phyloP scores from a whole-genome alignment of 2,797 vertebrate species.

The Erethizon dorsatum region DNA sequence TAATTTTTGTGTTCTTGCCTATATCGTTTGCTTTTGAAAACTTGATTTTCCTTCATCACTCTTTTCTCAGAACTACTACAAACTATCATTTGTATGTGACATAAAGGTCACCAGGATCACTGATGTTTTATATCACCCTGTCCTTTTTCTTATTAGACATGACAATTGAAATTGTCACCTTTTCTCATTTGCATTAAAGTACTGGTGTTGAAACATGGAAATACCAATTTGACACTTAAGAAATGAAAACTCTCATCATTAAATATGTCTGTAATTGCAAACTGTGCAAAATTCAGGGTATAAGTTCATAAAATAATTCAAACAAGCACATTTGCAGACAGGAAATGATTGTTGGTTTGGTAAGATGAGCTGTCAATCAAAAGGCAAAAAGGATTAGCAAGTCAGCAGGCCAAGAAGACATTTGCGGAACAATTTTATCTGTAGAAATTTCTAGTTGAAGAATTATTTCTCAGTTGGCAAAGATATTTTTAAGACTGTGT shows the following conservation, averaged over 20 bases:
- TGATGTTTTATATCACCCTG: neutral
- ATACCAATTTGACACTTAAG: neutral
- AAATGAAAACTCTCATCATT: neutral
- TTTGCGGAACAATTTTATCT: neutral
- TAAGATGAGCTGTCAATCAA: neutral
- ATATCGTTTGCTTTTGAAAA: constrained; percentile 15
- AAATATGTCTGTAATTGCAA: neutral
- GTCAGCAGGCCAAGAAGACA: neutral
- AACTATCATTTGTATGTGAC: neutral
- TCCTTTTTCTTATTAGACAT: neutral
- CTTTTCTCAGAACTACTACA: neutral
- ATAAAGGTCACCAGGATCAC: neutral
- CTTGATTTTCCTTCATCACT: neutral
- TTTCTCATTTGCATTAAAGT: neutral
- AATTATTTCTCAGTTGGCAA: neutral
- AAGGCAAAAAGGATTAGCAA: neutral
- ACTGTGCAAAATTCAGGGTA: neutral
- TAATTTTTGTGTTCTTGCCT: constrained; percentile 4
- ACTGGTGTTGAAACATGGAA: neutral
- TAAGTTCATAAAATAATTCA: neutral
- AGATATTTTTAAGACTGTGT: neutral
- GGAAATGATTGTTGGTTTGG: neutral
- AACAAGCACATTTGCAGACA: neutral
- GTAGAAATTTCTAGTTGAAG: neutral
- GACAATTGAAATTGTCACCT: neutral